These are phyloP conservation scores for Heterodera filipjevi DNA, from an alignment of 2,888 invertebrate species.

Conservation along the genomic window DNA sequence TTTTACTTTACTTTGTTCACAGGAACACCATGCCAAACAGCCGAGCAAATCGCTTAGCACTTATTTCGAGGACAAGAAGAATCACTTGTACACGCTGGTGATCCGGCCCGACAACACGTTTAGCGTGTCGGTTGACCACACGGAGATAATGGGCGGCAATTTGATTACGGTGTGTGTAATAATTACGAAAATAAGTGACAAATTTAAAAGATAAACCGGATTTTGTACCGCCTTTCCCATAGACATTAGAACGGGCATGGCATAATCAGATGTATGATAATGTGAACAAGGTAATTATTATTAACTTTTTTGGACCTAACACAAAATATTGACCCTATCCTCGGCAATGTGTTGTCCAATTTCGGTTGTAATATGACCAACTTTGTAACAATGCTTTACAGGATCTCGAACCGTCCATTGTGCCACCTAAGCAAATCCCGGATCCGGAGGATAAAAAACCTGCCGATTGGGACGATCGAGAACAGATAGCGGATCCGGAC, in stretches of 20 bases:
- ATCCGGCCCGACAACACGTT: conserved; percentile 80
- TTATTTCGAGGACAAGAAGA: conserved; percentile 83
- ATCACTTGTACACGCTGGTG: conserved; percentile 82
- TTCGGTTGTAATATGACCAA: too few relatives aligned
- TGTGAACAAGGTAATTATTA: too few relatives aligned
- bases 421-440: conserved; percentile 90
- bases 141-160: conserved; percentile 50
- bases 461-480: conserved; percentile 92
- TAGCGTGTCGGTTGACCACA: conserved; percentile 81
- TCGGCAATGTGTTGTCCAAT: too few relatives aligned
- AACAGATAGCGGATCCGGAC: conserved; percentile 84
- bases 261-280: too few relatives aligned
- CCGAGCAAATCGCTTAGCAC: conserved; percentile 73
- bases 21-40: conserved; percentile 93
- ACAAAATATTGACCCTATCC: too few relatives aligned
- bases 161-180: conserved; percentile 48
- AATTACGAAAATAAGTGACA: too few relatives aligned
- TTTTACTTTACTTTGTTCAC: conserved; percentile 35
- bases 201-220: too few relatives aligned
- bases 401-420: conserved; percentile 77
- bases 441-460: conserved; percentile 84
- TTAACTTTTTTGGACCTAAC: too few relatives aligned
- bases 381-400: conserved; percentile 32
- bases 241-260: too few relatives aligned
- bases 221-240: too few relatives aligned